phyloP scores from a whole-genome alignment of 2,888 invertebrate genomes.

The Brachyptera putata region DNA sequence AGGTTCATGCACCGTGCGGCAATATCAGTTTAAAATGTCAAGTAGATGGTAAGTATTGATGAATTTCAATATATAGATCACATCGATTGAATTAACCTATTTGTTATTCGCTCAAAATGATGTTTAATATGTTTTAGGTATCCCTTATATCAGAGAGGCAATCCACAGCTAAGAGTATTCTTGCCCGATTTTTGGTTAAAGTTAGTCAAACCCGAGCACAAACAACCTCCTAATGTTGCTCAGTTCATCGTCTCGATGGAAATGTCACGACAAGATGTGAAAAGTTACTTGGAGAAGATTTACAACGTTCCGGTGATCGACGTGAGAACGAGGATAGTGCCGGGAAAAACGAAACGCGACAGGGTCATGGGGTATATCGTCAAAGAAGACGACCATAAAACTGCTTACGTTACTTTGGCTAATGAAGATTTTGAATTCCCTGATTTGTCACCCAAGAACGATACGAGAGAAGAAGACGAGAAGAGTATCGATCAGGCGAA shows the following conservation, averaged over 20 bases:
- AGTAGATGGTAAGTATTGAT: background rate
- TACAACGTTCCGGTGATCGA: constrained; percentile 78
- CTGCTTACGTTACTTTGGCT: constrained; percentile 76
- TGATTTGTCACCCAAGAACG: constrained; percentile 55
- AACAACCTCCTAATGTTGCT: constrained; percentile 74
- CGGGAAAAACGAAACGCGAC: constrained; percentile 52
- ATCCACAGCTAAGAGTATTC: constrained; percentile 90
- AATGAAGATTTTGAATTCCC: constrained; percentile 71
- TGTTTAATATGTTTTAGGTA: constrained; percentile 62
- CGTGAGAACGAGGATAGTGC: constrained; percentile 67
- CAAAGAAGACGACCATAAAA: constrained; percentile 79
- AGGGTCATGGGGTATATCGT: constrained; percentile 59
- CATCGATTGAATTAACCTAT: background rate
- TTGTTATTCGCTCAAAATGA: background rate
- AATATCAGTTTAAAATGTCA: background rate
- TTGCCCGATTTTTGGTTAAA: constrained; percentile 98
- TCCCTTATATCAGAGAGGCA: constrained; percentile 85
- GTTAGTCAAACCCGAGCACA: constrained; percentile 62
- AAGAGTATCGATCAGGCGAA: constrained; percentile 61
- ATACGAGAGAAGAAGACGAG: constrained; percentile 49
- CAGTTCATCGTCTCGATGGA: constrained; percentile 87
- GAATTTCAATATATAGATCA: background rate
- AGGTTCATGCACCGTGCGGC: no score
- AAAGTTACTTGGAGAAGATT: constrained; percentile 93
- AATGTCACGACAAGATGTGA: constrained; percentile 88